Evolutionary conservation across 2,888 invertebrate species (phyloP).

Genomic region (Leptinotarsa juncta): DNA sequence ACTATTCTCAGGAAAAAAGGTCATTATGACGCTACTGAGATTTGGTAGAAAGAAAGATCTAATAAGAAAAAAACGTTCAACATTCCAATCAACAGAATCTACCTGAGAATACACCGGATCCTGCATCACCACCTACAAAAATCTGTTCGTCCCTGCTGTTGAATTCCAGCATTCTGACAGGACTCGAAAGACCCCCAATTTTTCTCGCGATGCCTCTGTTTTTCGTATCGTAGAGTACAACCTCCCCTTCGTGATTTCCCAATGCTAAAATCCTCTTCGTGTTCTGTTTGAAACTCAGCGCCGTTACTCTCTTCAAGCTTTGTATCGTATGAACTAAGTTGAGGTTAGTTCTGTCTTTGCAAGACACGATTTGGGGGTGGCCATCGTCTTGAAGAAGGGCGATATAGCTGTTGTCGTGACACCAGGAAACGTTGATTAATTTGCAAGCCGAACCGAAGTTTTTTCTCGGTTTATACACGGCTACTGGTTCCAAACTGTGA

Average conservation of each 20-base stretch:
- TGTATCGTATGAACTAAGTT: constrained; percentile 58
- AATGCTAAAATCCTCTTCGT: constrained; percentile 58
- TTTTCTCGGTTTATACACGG: constrained; percentile 47
- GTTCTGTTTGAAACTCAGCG: constrained; percentile 55
- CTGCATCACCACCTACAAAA: not conserved
- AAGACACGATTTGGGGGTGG: constrained; percentile 57
- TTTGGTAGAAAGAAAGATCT: no score
- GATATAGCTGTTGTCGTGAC: constrained; percentile 59
- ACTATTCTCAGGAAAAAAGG: no score
- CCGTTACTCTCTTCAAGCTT: constrained; percentile 51
- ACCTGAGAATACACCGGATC: constrained; percentile 5
- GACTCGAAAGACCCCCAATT: constrained; percentile 47
- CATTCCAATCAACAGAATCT: constrained; percentile 42
- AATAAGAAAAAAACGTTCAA: no score
- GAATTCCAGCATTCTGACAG: constrained; percentile 54
- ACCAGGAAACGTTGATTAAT: constrained; percentile 56
- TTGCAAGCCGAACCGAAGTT: constrained; percentile 34
- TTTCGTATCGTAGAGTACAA: constrained; percentile 60
- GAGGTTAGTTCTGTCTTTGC: constrained; percentile 54
- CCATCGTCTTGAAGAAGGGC: constrained; percentile 54
- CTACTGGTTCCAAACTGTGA: constrained; percentile 44
- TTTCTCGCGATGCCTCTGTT: constrained; percentile 52
- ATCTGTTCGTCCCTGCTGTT: constrained; percentile 52
- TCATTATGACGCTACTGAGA: no score
- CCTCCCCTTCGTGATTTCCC: constrained; percentile 56